Percentiles rank a stretch among this genome's conserved stretches.
Evolutionary conservation across 2,797 vertebrate species (phyloP).

Genomic region (Picus viridis): DNA sequence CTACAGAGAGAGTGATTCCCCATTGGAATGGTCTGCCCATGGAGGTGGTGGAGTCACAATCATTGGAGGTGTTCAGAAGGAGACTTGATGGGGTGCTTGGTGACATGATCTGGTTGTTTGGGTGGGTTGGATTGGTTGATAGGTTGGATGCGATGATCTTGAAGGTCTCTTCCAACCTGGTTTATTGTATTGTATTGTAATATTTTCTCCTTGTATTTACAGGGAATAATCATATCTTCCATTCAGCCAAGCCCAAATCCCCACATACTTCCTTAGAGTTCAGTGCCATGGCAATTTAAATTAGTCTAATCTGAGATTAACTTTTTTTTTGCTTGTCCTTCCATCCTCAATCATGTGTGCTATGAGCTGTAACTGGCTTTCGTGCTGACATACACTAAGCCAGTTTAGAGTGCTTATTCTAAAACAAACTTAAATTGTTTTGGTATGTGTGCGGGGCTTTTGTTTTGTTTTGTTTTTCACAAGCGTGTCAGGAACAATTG

Average conservation of each 20-base stretch:
- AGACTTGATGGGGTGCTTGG: too few relatives aligned
- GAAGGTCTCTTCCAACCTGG: too few relatives aligned
- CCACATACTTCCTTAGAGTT: background rate
- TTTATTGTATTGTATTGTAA: too few relatives aligned
- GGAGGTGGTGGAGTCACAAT: too few relatives aligned
- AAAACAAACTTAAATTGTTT: background rate
- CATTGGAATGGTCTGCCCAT: too few relatives aligned
- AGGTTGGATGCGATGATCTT: too few relatives aligned
- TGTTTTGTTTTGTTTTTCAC: too few relatives aligned
- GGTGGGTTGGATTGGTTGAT: too few relatives aligned
- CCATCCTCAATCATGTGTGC: background rate
- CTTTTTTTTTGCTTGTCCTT: background rate
- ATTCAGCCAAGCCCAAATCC: background rate
- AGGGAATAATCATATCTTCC: background rate
- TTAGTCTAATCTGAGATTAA: background rate
- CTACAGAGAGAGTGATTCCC: too few relatives aligned
- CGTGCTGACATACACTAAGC: background rate
- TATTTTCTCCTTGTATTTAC: background rate
- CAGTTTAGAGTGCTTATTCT: background rate
- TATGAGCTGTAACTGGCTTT: background rate
- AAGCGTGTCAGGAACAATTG: background rate
- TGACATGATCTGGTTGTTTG: too few relatives aligned
- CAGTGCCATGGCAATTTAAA: background rate
- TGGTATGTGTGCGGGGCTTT: too few relatives aligned
- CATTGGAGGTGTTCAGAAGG: too few relatives aligned